Evolutionary conservation across 2,113 vertebrate species (phyloP), one percentile per base, ranked within the genome.

Genomic region (Caranx melampygus): DNA sequence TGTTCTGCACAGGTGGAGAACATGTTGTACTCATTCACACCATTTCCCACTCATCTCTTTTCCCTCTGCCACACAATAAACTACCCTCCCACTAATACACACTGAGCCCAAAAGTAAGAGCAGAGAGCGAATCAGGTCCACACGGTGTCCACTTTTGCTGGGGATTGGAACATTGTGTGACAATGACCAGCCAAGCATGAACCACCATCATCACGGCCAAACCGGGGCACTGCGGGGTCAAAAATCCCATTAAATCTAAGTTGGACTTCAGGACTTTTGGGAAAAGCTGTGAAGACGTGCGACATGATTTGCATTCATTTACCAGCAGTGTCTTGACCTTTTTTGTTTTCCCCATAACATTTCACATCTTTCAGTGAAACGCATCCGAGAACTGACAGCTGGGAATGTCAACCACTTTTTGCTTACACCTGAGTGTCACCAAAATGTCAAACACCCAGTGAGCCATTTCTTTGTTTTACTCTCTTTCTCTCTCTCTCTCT

Each of bases 151-250:
- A 58, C 44, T 72, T 78, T 74, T 72, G 55, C 80, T 81, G 6
- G n/a, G 8, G 66, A 51, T 67, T 67, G 58, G 66, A 87, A 80
- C 79, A 67, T 65, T 76, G 64, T 73, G 79, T 74, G 73, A 83
- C 72, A 75, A 76, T 70, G 75, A 57, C 62, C 78, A 81, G 55
- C 86, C 82, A 78, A 84, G 90, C 90, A 66, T 91, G 79, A 91
- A 80, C 66, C 78, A 81, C 79, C 87, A 88, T 78, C 52, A 26
- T 72, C 58, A 59, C 33, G 78, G 70, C 14, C 40, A 14, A 62
- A 80, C 44, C 18, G 62, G n/a, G 16, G 34, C 57, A 57, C 31
- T 2, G 1, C 47, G 20, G 59, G 84, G 76, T 84, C 57, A 86
- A 16, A 72, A 73, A 72, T 26, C 3, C 49, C 57, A 87, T 78